A percentile compares a stretch with the other conserved stretches of the same genome.
These are phyloP conservation scores for Sceloporus tristichus DNA, from an alignment of 2,113 vertebrate genomes.

Conservation along the genomic window DNA sequence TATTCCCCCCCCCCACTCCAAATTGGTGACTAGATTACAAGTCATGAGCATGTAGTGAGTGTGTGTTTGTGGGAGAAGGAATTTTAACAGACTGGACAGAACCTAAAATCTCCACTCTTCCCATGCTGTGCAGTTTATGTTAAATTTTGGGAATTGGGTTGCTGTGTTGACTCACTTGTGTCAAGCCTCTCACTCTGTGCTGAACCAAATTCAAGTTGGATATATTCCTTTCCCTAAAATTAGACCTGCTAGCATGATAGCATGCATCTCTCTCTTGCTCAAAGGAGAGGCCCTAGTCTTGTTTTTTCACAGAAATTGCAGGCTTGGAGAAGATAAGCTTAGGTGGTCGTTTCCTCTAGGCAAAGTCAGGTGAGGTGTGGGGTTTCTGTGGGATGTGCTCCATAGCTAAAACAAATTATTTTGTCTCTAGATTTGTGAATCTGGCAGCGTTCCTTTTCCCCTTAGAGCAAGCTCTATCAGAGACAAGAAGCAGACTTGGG, in stretches of 20 bases:
- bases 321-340: background rate
- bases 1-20: background rate
- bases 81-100: background rate
- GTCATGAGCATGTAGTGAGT: background rate
- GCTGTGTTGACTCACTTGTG: background rate
- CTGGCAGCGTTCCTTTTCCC: background rate
- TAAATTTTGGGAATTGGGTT: background rate
- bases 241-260: background rate
- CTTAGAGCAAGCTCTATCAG: background rate
- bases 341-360: background rate
- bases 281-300: background rate
- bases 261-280: background rate
- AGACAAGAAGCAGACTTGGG: background rate
- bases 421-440: background rate
- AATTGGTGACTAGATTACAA: background rate
- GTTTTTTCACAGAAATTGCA: background rate
- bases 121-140: background rate
- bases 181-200: background rate
- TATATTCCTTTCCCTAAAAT: background rate
- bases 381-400: background rate
- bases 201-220: background rate
- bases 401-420: background rate
- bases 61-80: background rate
- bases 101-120: background rate
- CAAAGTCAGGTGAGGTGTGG: background rate